Base-by-base conservation (phyloP, 2,888 invertebrate genomes). In the Drosophila neonasuta region DNA sequence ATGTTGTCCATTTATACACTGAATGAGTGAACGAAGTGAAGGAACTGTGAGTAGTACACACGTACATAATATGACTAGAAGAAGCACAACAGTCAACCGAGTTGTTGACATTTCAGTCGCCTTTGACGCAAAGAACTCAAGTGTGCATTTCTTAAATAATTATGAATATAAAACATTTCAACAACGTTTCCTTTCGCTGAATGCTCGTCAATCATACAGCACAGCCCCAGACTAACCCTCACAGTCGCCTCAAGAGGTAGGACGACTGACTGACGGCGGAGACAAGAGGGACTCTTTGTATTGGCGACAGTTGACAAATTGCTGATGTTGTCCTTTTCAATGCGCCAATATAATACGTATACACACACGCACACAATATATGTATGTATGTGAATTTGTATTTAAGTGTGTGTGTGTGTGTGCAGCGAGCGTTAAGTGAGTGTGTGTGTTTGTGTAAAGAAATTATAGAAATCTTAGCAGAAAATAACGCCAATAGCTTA, bases 81-180 rank as follows among this genome's bases (percentile, higher is more conserved):
- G 32, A 45, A 36, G 45, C 42, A 57, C 42, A 80, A 76, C 79
- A 78, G 81, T 85, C 85, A 85, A 50, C 65, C 46, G 68, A 69
- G 65, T 67, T 70, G 82, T 85, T 81, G 81, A 82, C 85, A 82
- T 84, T 81, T 82, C 65, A 70, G 70, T 61, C 61, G 50, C 59
- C 68, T 49, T 68, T 76, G 66, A 68, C 64, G 54, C 20, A 39
- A 62, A 64, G 60, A 59, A 76, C 57, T 82, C 81, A 68, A 85
- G 81, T 82, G 81, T 82, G 74, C 80, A 76, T 82, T 85, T 82
- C 80, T 82, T 82, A 72, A 85, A 77, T 82, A 85, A 85, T 85
- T 85, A 85, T 82, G 81, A 82, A 82, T 85, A 75, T 82, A 78
- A 71, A 67, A 69, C 68, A 67, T 70, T 69, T 73, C 65, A 72